These are phyloP conservation scores for Heteractis magnifica DNA, from an alignment of 92 coral and sea anemone species.

Conservation along the genomic window DNA sequence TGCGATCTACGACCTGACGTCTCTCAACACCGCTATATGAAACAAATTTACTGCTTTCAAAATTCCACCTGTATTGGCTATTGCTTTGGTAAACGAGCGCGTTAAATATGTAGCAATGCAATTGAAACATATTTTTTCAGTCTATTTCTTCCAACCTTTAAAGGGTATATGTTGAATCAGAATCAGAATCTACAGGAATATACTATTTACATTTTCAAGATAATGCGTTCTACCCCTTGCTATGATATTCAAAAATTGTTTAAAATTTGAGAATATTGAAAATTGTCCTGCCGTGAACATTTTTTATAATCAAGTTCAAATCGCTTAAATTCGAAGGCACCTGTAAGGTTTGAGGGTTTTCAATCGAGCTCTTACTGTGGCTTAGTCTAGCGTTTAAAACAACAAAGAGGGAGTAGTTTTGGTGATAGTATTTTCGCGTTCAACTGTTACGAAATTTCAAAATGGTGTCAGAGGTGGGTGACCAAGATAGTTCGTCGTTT, in stretches of 20 bases:
- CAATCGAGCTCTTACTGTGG: background rate
- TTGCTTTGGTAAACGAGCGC: no score
- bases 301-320: background rate
- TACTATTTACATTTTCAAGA: background rate
- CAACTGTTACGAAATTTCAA: background rate
- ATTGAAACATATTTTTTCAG: no score
- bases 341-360: background rate
- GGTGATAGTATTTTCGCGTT: background rate
- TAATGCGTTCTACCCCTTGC: background rate
- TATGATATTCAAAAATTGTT: background rate
- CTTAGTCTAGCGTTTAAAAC: background rate
- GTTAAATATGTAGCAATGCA: no score
- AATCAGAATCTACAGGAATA: background rate
- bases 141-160: no score
- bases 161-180: no score
- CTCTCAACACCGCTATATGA: no score
- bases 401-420: background rate
- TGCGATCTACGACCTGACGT: no score
- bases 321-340: background rate
- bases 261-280: background rate
- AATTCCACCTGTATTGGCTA: no score
- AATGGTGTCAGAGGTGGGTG: no score
- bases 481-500: no score
- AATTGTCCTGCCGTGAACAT: slow-evolving; percentile 7
- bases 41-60: no score